Conservation (phyloP, 92 coral and sea anemone species). For the Plumapathes pennacea region DNA sequence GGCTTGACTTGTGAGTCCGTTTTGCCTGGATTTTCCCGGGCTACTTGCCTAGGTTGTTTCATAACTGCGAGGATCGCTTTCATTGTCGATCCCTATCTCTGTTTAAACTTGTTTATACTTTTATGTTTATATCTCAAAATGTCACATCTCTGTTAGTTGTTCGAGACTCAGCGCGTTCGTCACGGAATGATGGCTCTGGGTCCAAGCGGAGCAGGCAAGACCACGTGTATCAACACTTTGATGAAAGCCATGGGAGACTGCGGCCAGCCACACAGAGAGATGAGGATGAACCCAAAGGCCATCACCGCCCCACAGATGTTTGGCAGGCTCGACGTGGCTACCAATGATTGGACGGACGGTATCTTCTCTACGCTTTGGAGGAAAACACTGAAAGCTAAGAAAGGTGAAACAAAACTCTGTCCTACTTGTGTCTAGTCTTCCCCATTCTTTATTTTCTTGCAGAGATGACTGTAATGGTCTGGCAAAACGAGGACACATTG, state of each 20-base stretch:
- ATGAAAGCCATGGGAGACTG: slow-evolving; percentile 98
- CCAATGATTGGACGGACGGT: slow-evolving; percentile 93
- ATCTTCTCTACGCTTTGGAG: slow-evolving; percentile 89
- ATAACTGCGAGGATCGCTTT: too few relatives aligned
- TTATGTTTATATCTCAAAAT: too few relatives aligned
- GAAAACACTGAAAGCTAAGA: slow-evolving; percentile 86
- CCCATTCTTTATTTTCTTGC: background rate
- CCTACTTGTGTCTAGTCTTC: background rate
- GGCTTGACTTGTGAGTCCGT: too few relatives aligned
- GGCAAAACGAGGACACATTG: too few relatives aligned
- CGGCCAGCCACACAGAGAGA: slow-evolving; percentile 90
- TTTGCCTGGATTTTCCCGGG: too few relatives aligned
- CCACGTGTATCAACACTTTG: slow-evolving; percentile 68
- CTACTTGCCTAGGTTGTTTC: too few relatives aligned
- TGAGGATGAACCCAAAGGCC: slow-evolving; percentile 94
- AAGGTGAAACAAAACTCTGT: slow-evolving; percentile 60
- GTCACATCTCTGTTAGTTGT: slow-evolving; percentile 28
- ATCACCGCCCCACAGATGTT: slow-evolving; percentile 97
- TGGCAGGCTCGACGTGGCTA: slow-evolving; percentile 84
- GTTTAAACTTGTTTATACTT: background rate
- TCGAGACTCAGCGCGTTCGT: slow-evolving; percentile 89
- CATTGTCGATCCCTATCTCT: background rate
- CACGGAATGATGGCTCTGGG: slow-evolving; percentile 95
- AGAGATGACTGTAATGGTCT: too few relatives aligned
- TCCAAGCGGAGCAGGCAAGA: slow-evolving; percentile 90